Evolutionary conservation across 2,888 invertebrate genomes (phyloP).

Genomic region (Drosophila siamana): DNA sequence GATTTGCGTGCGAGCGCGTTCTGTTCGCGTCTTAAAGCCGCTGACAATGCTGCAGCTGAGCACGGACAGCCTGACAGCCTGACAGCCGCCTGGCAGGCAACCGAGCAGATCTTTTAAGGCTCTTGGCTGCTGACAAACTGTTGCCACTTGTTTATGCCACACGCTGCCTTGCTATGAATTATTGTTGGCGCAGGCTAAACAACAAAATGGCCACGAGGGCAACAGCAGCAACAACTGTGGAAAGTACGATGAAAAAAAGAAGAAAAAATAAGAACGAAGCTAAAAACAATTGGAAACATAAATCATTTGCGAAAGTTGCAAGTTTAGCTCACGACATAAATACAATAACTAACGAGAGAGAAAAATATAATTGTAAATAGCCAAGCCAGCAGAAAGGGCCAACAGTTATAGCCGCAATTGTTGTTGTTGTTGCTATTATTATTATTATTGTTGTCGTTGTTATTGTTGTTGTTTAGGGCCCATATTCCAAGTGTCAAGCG

Average conservation of each 20-base stretch:
- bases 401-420: no score
- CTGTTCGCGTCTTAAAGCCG: conserved; percentile 48
- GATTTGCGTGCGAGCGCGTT: conserved; percentile 41
- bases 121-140: conserved; percentile 73
- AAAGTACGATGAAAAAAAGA: conserved; percentile 27
- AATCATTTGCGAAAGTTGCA: conserved; percentile 78
- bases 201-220: conserved; percentile 15
- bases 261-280: no score
- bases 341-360: conserved; percentile 79
- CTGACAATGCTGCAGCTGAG: conserved; percentile 50
- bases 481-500: conserved; percentile 70
- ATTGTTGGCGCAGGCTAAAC: conserved; percentile 67
- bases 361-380: conserved; percentile 81
- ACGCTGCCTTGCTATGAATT: conserved; percentile 71
- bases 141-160: conserved; percentile 80
- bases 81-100: not conserved
- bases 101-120: conserved; percentile 62
- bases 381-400: conserved; percentile 56
- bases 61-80: conserved; percentile 4
- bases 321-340: conserved; percentile 78
- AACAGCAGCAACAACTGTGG: conserved; percentile 10
- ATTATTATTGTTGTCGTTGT: conserved; percentile 8
- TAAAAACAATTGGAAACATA: conserved; percentile 79
- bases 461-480: conserved; percentile 37
- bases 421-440: conserved; percentile 16